These are phyloP conservation scores for Latrodectus geometricus DNA, from an alignment of 1,140 invertebrate genomes.

Conservation along the genomic window DNA sequence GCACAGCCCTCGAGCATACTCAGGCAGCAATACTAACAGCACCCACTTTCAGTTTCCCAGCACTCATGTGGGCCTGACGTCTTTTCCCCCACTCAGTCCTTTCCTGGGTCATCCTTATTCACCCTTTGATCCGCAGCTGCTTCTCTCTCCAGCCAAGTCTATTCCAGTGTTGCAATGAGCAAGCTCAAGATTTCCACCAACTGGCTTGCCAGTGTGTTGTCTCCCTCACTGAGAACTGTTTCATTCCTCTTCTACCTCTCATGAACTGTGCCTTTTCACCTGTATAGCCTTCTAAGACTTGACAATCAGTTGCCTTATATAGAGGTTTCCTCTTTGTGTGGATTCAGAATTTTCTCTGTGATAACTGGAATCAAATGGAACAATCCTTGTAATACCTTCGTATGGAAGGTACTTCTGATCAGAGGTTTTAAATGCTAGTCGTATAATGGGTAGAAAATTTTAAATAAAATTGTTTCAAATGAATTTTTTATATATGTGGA, in stretches of 20 bases:
- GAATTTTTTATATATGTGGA: too few relatives aligned
- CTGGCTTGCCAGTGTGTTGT: background rate
- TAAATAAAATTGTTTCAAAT: too few relatives aligned
- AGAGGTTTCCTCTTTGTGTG: too few relatives aligned
- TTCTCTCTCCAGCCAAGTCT: slow-evolving; percentile 64
- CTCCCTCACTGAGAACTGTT: background rate
- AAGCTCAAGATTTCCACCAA: background rate
- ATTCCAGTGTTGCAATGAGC: slow-evolving; percentile 64
- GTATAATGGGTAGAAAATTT: too few relatives aligned
- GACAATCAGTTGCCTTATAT: too few relatives aligned
- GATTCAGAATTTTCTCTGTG: too few relatives aligned
- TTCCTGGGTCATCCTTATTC: slow-evolving; percentile 63
- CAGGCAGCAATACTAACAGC: slow-evolving; percentile 18
- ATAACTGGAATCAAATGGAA: too few relatives aligned
- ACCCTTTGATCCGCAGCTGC: slow-evolving; percentile 64
- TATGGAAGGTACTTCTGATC: too few relatives aligned
- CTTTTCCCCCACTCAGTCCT: slow-evolving; percentile 60
- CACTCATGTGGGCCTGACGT: slow-evolving; percentile 44
- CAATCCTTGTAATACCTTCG: too few relatives aligned
- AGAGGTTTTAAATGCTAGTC: too few relatives aligned
- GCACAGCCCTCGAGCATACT: slow-evolving; percentile 48
- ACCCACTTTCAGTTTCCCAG: slow-evolving; percentile 66
- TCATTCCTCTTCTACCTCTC: background rate
- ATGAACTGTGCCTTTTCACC: background rate
- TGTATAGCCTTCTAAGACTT: too few relatives aligned